phyloP scores from a whole-genome alignment of 1,140 invertebrate species.

The Cylas formicarius region DNA sequence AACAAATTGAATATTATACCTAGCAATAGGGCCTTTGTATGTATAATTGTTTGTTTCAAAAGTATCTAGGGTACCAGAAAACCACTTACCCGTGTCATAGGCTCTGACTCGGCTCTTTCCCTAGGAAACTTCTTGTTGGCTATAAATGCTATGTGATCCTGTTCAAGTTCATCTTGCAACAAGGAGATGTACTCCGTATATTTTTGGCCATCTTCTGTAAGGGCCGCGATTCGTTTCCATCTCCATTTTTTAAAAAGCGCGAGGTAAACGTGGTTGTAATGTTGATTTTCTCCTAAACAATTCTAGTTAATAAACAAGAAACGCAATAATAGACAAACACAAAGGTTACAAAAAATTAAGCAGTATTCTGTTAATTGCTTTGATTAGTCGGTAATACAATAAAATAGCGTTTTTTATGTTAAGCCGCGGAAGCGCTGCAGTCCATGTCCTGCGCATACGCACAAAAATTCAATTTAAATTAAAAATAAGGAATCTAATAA shows the following conservation, averaged over 20 bases:
- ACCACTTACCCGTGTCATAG: conserved; percentile 37
- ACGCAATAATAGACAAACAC: neutral
- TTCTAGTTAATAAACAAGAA: neutral
- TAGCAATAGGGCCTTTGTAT: too few species aligned
- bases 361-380: too few species aligned
- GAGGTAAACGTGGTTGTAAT: conserved; percentile 66
- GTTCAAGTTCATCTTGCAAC: conserved; percentile 57
- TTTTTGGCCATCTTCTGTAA: conserved; percentile 74
- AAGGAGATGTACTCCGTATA: conserved; percentile 72
- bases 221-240: conserved; percentile 64
- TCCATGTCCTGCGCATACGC: too few species aligned
- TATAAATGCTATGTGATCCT: conserved; percentile 58
- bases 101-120: conserved; percentile 38
- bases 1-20: too few species aligned
- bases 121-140: conserved; percentile 64
- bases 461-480: too few species aligned
- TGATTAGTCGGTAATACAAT: too few species aligned
- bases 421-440: too few species aligned
- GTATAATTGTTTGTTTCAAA: too few species aligned
- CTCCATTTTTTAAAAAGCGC: conserved; percentile 56
- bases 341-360: too few species aligned
- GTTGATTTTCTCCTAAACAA: conserved; percentile 58
- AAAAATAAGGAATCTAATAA: too few species aligned
- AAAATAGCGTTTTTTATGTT: too few species aligned
- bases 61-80: too few species aligned